Percentiles rank a stretch among this genome's conserved stretches.
phyloP scores from a whole-genome alignment of 2,888 invertebrate species.

The Erpobdella octoculata region DNA sequence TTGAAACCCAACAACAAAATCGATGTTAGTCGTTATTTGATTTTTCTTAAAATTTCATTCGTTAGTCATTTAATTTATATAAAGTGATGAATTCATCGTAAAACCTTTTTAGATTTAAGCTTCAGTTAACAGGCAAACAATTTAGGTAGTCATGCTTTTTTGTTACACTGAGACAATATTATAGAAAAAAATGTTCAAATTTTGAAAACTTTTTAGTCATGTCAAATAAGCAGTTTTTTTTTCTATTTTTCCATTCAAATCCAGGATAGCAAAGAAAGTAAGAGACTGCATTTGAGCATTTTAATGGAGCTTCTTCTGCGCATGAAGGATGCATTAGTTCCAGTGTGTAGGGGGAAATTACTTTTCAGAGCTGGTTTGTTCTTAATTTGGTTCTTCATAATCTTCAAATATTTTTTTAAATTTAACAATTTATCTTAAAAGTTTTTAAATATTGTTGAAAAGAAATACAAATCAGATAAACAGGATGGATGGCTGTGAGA shows the following conservation, averaged over 20 bases:
- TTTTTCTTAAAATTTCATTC: background rate
- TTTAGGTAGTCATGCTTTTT: no score
- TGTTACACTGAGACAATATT: background rate
- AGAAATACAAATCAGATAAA: background rate
- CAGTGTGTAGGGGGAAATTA: background rate
- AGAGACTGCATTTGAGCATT: background rate
- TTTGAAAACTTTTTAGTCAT: no score
- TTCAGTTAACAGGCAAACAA: no score
- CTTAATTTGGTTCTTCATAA: no score
- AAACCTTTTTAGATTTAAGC: no score
- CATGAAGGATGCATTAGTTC: conserved; percentile 9
- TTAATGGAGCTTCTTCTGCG: conserved; percentile 4
- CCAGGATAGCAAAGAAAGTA: conserved; percentile 17
- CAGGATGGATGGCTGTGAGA: background rate
- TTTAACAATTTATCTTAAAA: background rate
- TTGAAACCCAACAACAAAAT: conserved; percentile 65
- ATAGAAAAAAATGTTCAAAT: background rate
- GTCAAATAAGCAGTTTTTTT: no score
- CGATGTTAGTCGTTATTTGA: conserved; percentile 38
- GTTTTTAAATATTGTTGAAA: background rate
- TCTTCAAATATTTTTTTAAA: no score
- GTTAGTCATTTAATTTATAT: background rate
- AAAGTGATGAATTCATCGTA: no score
- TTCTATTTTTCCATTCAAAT: no score
- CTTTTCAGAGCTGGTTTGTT: conserved; percentile 14